Conservation (phyloP, 2,113 vertebrate genomes). For the Coptodon bakossiorum region DNA sequence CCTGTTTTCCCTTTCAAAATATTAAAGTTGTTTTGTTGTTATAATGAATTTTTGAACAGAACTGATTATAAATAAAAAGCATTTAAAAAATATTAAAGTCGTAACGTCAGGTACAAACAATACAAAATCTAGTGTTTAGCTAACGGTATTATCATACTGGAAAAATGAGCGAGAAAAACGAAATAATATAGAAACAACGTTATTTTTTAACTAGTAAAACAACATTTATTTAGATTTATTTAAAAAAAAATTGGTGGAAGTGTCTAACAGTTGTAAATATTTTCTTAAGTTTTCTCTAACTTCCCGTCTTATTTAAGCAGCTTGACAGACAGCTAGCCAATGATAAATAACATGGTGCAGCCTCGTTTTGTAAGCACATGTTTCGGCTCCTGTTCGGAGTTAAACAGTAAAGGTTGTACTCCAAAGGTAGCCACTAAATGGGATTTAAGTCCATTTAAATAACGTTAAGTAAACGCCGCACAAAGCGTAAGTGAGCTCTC, state of each 20-base stretch:
- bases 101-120: neutral
- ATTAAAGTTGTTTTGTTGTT: neutral
- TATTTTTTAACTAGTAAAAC: neutral
- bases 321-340: neutral
- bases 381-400: neutral
- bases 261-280: neutral
- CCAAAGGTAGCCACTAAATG: neutral
- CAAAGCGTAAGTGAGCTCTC: neutral
- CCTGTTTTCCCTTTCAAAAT: neutral
- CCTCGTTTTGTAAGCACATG: neutral
- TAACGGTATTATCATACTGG: neutral
- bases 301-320: neutral
- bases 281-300: neutral
- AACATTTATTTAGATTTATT: neutral
- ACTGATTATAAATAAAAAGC: neutral
- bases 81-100: neutral
- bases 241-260: neutral
- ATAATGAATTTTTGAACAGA: neutral
- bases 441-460: neutral
- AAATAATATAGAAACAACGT: neutral
- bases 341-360: neutral
- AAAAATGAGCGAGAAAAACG: neutral
- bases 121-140: neutral
- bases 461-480: neutral
- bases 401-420: neutral